A percentile compares a stretch with the other conserved stretches of the same genome.
Evolutionary conservation across 2,113 vertebrate genomes (phyloP).

Genomic region (Prionailurus viverrinus): DNA sequence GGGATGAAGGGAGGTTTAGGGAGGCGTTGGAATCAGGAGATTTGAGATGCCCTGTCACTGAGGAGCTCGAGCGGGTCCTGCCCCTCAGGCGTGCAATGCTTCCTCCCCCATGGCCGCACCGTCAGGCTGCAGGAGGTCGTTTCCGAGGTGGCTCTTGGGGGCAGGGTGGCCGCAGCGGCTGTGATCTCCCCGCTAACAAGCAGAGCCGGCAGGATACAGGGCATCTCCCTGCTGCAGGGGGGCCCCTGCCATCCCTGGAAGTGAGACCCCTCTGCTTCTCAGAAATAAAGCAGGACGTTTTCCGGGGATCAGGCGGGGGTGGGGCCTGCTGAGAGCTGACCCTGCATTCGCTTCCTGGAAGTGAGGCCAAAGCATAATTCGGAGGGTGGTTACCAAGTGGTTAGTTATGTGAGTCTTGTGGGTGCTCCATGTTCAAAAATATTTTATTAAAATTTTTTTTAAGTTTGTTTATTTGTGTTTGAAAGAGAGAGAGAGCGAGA

Average conservation of each 20-base stretch:
- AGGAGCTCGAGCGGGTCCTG: rapidly evolving
- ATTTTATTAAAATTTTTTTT: too few relatives aligned
- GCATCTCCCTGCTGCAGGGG: rapidly evolving
- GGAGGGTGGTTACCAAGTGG: background rate
- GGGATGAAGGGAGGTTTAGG: background rate
- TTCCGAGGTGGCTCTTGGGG: background rate
- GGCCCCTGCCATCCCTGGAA: rapidly evolving
- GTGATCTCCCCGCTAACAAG: rapidly evolving
- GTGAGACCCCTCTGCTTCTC: background rate
- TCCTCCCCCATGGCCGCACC: rapidly evolving
- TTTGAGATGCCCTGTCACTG: rapidly evolving
- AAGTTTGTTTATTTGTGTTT: too few relatives aligned
- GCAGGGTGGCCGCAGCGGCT: rapidly evolving
- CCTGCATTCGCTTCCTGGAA: rapidly evolving
- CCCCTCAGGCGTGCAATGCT: background rate
- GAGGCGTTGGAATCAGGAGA: rapidly evolving
- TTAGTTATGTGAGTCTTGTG: background rate
- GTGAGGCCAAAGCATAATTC: background rate
- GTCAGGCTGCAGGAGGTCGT: rapidly evolving
- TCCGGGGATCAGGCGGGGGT: rapidly evolving
- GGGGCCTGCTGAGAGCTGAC: rapidly evolving
- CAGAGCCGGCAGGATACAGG: rapidly evolving
- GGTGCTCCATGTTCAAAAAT: background rate
- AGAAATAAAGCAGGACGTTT: rapidly evolving
- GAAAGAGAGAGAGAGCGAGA: too few relatives aligned